A percentile compares a stretch with the other conserved stretches of the same genome.
Evolutionary conservation across 2,113 vertebrate genomes (phyloP).

Genomic region (Haliaeetus leucogaster): DNA sequence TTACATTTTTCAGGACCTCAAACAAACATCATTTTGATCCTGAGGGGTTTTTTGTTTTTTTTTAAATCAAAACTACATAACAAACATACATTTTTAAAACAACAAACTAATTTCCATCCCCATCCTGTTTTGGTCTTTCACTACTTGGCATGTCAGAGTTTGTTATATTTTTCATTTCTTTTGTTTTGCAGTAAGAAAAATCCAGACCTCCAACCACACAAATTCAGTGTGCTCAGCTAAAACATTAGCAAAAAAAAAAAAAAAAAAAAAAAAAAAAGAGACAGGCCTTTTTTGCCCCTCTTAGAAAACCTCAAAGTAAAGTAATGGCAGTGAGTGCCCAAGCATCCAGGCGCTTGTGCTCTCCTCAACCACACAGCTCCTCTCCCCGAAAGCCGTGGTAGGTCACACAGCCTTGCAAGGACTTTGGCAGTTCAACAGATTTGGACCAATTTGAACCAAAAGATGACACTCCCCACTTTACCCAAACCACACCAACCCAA

Average conservation of each 20-base stretch:
- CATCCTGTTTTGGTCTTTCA: background rate
- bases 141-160: background rate
- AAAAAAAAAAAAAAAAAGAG: background rate
- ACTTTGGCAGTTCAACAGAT: background rate
- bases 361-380: background rate
- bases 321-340: background rate
- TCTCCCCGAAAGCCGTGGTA: background rate
- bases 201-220: conserved; percentile 17
- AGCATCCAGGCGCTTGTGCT: background rate
- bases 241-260: background rate
- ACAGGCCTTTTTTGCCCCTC: background rate
- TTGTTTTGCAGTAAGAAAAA: conserved; percentile 31
- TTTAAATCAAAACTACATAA: background rate
- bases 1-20: background rate
- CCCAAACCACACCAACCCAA: background rate
- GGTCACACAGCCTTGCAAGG: background rate
- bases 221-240: background rate
- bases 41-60: background rate
- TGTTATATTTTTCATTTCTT: conserved; percentile 8
- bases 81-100: background rate
- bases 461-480: background rate
- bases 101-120: background rate
- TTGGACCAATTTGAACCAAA: background rate
- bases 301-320: background rate
- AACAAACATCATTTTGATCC: background rate